Conservation (phyloP, 2,797 vertebrate genomes). For the Melanotaenia boesemani region DNA sequence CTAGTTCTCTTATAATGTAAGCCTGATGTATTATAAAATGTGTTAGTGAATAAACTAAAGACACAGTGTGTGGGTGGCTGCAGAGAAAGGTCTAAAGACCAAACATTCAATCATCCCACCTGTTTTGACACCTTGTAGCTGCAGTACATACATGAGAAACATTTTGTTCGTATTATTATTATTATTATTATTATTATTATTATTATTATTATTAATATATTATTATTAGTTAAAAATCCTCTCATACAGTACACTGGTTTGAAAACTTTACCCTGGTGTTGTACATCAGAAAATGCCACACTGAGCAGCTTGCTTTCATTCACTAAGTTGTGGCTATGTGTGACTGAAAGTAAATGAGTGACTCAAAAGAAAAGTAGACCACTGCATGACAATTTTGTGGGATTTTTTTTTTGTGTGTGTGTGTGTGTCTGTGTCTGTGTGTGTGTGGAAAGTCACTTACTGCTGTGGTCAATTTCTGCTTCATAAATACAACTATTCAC, state of each 20-base stretch:
- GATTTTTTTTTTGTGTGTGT: too few relatives aligned
- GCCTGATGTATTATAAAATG: slow-evolving; percentile 28
- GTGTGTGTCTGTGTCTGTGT: slow-evolving; percentile 24
- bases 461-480: slow-evolving; percentile 52
- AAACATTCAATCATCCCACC: slow-evolving; percentile 51
- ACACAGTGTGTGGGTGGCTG: slow-evolving; percentile 43
- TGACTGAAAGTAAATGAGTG: slow-evolving; percentile 23
- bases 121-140: slow-evolving; percentile 38
- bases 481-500: slow-evolving; percentile 31
- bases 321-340: slow-evolving; percentile 3
- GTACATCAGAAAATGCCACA: slow-evolving; percentile 5
- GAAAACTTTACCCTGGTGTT: slow-evolving; percentile 21
- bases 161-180: neutral
- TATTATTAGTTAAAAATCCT: slow-evolving; percentile 23
- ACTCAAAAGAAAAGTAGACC: slow-evolving; percentile 37
- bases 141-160: slow-evolving; percentile 15
- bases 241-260: slow-evolving; percentile 14
- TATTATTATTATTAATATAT: neutral
- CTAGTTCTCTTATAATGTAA: slow-evolving; percentile 5
- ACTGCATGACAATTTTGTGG: slow-evolving; percentile 30
- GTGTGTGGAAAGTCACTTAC: slow-evolving; percentile 42
- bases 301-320: slow-evolving; percentile 19
- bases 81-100: slow-evolving; percentile 46
- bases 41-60: slow-evolving; percentile 44
- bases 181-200: too few relatives aligned